These are phyloP conservation scores for Taphrorychus bicolor DNA, from an alignment of 2,888 invertebrate species.

Conservation along the genomic window DNA sequence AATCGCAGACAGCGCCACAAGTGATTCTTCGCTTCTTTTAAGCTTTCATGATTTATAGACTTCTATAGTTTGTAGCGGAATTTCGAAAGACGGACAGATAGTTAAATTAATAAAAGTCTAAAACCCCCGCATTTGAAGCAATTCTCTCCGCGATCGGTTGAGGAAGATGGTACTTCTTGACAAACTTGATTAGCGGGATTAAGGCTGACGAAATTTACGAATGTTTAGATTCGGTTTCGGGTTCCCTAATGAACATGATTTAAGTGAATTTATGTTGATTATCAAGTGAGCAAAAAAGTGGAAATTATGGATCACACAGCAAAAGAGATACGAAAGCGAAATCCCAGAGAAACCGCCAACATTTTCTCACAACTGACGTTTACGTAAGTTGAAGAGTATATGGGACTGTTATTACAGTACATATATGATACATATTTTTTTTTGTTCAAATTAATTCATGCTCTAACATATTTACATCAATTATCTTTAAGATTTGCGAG, in stretches of 20 bases:
- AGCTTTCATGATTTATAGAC: constrained; percentile 20
- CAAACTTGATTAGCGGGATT: too few relatives aligned
- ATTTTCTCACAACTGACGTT: constrained; percentile 46
- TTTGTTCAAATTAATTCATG: too few relatives aligned
- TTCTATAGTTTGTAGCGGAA: constrained; percentile 14
- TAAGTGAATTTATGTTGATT: too few relatives aligned
- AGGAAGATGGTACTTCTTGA: background rate
- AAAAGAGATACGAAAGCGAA: constrained; percentile 44
- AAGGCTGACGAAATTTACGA: too few relatives aligned
- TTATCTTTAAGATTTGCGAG: too few relatives aligned
- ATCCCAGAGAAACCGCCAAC: constrained; percentile 48
- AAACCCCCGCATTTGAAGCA: constrained; percentile 16
- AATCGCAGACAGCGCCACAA: constrained; percentile 6
- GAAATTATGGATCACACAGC: constrained; percentile 45
- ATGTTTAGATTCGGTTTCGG: too few relatives aligned
- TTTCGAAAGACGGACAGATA: constrained; percentile 18
- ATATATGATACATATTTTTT: too few relatives aligned
- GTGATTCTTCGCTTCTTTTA: constrained; percentile 15
- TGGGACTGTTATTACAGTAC: background rate
- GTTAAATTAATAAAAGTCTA: constrained; percentile 2
- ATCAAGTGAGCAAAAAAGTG: background rate
- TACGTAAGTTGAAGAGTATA: constrained; percentile 43
- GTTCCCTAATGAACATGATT: too few relatives aligned
- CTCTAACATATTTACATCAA: too few relatives aligned
- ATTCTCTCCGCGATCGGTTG: background rate